Conservation (phyloP, 2,888 invertebrate species). For the Aspidiotus destructor region DNA sequence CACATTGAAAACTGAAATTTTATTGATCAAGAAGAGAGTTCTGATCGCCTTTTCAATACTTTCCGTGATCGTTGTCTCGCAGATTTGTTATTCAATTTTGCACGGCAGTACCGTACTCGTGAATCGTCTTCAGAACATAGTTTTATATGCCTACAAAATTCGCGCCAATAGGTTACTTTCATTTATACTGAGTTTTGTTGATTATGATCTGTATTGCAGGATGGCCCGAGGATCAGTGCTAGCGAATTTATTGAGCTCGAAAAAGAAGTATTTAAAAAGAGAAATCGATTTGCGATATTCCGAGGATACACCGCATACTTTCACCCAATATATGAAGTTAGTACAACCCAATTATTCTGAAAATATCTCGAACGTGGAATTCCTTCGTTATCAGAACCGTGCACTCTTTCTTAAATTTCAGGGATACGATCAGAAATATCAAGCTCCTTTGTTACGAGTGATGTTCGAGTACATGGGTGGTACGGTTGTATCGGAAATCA, state of each 20-base stretch:
- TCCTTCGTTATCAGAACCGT: neutral
- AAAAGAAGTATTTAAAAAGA: constrained; percentile 13
- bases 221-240: neutral
- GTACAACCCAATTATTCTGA: neutral
- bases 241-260: neutral
- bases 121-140: too few species aligned
- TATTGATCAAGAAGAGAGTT: too few species aligned
- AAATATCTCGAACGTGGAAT: neutral
- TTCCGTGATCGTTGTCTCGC: too few species aligned
- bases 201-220: neutral
- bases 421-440: neutral
- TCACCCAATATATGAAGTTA: neutral
- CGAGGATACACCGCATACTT: constrained; percentile 18
- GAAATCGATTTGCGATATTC: constrained; percentile 17
- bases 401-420: neutral
- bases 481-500: neutral
- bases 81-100: too few species aligned
- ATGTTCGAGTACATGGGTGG: constrained; percentile 18
- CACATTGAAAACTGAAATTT: too few species aligned
- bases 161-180: too few species aligned
- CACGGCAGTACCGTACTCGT: too few species aligned
- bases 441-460: neutral
- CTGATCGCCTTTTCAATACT: too few species aligned
- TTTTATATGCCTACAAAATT: too few species aligned
- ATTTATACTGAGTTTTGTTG: too few species aligned